Evolutionary conservation across 2,888 invertebrate species (phyloP), one percentile per base, ranked within the genome.

Genomic region (Beris morrisii): DNA sequence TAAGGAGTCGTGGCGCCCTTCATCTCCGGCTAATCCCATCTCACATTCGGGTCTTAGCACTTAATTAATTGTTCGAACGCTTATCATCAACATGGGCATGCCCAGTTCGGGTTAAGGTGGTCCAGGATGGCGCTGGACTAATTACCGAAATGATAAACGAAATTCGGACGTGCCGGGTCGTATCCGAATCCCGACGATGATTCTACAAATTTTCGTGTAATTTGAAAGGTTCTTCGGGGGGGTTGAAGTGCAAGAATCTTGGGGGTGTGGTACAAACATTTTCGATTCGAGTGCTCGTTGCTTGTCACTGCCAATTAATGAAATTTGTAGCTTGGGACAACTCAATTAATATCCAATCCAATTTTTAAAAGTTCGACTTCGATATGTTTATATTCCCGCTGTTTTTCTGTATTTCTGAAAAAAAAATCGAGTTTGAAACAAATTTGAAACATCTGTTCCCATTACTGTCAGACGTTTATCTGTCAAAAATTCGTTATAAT

Each of bases 1-100:
- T 56, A 44, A 43, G 45, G 22, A 22, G 22, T 22, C 22, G 22
- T 22, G 22, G 52, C 61, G 54, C 38, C 45, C 43, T 43, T 66
- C 46, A 66, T 55, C 61, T 53, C 61, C 38, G 43, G 45, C 66
- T 66, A 66, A 66, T 66, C 66, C 66, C 48, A 31, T 54, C 46
- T 56, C 61, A 61, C 54, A 66, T 61, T 56, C 45, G 55, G 55
- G 66, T 55, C 66, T 66, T 66, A 66, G 61, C 66, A 66, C 61
- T 66, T 66, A 66, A 66, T 66, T 66, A 66, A 66, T 66, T 66
- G 61, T 61, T 45, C 46, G 45, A 58, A 15, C 22, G 58, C 58
- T 46, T 58, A 58, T 58, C 58, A 45, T 44, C 46, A 28, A 45
- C 58, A 58, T n/a, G 22, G 58, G 5, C 6, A 58, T 22, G 22